phyloP scores from a whole-genome alignment of 2,888 invertebrate species.

The Noctua comes region DNA sequence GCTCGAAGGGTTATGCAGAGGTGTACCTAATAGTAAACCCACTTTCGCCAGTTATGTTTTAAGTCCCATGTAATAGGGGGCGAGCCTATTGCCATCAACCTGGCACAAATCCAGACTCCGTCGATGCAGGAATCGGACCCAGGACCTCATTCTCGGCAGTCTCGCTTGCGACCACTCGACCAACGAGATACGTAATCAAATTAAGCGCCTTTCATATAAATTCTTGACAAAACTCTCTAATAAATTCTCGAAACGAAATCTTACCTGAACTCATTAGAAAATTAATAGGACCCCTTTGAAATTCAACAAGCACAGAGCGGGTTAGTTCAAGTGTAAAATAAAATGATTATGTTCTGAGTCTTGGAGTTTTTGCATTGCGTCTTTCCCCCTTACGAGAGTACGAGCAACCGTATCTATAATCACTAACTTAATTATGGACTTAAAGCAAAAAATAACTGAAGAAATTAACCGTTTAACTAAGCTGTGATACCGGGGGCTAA shows the following conservation, averaged over 20 bases:
- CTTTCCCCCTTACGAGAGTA: conserved; percentile 50
- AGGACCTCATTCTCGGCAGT: not conserved
- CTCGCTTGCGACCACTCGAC: not conserved
- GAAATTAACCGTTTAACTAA: conserved; percentile 81
- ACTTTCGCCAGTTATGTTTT: not conserved
- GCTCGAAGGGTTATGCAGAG: not conserved
- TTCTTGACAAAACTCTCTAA: conserved; percentile 34
- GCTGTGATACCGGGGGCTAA: conserved; percentile 76
- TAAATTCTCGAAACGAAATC: conserved; percentile 44
- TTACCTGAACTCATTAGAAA: conserved; percentile 66
- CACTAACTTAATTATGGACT: conserved; percentile 82
- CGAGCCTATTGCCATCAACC: not conserved
- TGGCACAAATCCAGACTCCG: not conserved
- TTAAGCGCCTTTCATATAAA: not conserved
- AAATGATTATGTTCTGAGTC: conserved; percentile 81
- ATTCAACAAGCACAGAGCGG: conserved; percentile 72
- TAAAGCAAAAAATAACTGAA: conserved; percentile 81
- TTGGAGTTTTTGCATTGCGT: conserved; percentile 72
- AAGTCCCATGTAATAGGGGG: not conserved
- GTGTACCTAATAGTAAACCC: not conserved
- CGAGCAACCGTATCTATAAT: conserved; percentile 73
- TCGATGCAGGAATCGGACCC: not conserved
- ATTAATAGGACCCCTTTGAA: conserved; percentile 68
- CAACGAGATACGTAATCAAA: conserved; percentile 1
- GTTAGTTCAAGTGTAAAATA: conserved; percentile 78